These are phyloP conservation scores for Leucophora obtusa DNA, from an alignment of 2,888 invertebrate genomes.

Conservation along the genomic window DNA sequence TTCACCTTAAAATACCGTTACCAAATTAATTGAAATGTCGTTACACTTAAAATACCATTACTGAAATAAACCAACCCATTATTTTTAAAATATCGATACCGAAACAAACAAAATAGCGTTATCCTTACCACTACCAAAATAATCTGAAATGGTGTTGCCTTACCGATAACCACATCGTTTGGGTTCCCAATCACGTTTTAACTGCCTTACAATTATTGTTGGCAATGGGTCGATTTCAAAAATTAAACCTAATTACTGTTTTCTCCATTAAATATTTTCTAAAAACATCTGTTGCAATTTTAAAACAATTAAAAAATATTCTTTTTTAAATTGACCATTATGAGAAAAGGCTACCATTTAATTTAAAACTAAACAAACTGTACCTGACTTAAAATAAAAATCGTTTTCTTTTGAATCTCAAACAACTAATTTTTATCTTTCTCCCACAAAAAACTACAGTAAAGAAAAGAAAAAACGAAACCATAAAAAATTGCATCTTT, in stretches of 20 bases:
- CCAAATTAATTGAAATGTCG: too few species aligned
- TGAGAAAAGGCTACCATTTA: not conserved
- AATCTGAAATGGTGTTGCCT: too few species aligned
- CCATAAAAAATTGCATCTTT: constrained; percentile 49
- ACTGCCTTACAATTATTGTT: too few species aligned
- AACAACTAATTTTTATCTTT: constrained; percentile 14
- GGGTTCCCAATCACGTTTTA: too few species aligned
- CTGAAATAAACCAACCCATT: too few species aligned
- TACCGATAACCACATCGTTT: too few species aligned
- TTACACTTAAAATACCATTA: too few species aligned
- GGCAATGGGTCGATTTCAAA: too few species aligned
- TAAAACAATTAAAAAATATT: not conserved
- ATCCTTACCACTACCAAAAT: too few species aligned
- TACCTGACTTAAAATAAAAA: constrained; percentile 7
- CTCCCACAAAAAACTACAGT: not conserved
- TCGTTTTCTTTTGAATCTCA: constrained; percentile 1
- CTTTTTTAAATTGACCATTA: constrained; percentile 32
- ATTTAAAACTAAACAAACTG: constrained; percentile 11
- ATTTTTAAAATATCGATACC: too few species aligned
- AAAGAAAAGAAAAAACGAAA: constrained; percentile 21
- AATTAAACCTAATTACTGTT: not conserved
- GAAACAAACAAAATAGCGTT: too few species aligned
- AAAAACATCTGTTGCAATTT: not conserved
- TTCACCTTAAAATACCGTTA: too few species aligned
- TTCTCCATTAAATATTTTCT: not conserved